Conservation (phyloP, 2,113 vertebrate species). For the Xenopus borealis region DNA sequence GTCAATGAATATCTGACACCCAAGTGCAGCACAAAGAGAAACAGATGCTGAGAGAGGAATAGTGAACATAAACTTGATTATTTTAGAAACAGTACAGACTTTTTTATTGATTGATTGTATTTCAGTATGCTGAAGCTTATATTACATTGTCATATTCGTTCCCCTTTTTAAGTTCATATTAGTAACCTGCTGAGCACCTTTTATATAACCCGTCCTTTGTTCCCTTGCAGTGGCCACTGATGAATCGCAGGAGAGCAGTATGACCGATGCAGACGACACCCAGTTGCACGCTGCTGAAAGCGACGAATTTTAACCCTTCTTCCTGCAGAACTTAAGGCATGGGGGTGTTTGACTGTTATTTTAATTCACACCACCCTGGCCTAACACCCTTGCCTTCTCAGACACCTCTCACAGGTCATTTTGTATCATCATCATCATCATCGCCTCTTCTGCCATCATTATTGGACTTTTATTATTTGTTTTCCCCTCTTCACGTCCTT, state of each 20-base stretch:
- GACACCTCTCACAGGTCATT: slow-evolving; percentile 25
- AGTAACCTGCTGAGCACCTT: no score
- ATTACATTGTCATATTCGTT: no score
- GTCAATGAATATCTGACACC: no score
- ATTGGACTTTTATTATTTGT: slow-evolving; percentile 2
- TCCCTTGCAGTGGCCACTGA: slow-evolving; percentile 76
- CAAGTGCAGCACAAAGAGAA: no score
- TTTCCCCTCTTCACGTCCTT: neutral
- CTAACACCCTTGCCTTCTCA: slow-evolving; percentile 40
- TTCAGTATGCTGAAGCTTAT: no score
- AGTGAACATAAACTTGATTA: no score
- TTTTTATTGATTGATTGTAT: no score
- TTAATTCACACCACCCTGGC: slow-evolving; percentile 63
- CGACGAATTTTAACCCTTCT: slow-evolving; percentile 84
- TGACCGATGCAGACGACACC: slow-evolving; percentile 96
- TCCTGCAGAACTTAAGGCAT: slow-evolving; percentile 49
- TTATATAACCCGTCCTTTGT: neutral
- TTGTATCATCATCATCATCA: slow-evolving; percentile 30
- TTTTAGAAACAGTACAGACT: no score
- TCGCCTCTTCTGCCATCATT: slow-evolving; percentile 11
- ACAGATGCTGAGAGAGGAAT: no score
- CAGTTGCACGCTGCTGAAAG: slow-evolving; percentile 95
- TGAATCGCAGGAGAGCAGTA: slow-evolving; percentile 92
- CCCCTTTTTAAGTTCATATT: no score
- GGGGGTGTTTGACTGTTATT: slow-evolving; percentile 64